These are phyloP conservation scores for Jordanella pulchra DNA, from an alignment of 2,797 vertebrate species.

Conservation along the genomic window DNA sequence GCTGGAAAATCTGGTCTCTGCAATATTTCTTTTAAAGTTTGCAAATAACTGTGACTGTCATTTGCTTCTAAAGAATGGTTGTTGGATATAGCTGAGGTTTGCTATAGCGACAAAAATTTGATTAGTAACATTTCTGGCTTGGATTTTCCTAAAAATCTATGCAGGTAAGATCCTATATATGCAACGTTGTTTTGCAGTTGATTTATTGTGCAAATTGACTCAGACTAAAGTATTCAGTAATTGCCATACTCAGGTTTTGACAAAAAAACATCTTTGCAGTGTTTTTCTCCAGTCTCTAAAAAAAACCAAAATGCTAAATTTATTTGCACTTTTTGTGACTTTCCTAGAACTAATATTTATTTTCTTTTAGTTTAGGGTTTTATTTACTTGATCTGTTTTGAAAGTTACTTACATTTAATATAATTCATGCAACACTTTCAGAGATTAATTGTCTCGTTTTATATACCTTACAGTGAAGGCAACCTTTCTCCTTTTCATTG, in stretches of 20 bases:
- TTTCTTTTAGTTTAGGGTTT: background rate
- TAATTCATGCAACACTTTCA: background rate
- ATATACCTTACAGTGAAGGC: background rate
- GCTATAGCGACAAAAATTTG: background rate
- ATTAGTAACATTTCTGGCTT: slow-evolving; percentile 32
- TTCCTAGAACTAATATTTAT: background rate
- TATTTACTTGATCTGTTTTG: background rate
- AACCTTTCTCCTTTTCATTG: slow-evolving; percentile 27
- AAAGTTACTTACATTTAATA: background rate
- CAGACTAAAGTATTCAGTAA: background rate
- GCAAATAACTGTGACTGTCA: background rate
- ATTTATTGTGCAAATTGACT: background rate
- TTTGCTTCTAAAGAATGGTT: background rate
- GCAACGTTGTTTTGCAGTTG: slow-evolving; percentile 12
- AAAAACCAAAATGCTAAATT: background rate
- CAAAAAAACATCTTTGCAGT: background rate
- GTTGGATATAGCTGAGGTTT: background rate
- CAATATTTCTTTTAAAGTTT: background rate
- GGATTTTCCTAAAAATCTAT: slow-evolving; percentile 35
- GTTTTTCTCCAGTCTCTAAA: background rate
- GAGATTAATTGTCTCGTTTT: background rate
- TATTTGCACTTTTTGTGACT: background rate
- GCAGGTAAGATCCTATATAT: slow-evolving; percentile 61
- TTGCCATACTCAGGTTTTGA: background rate
- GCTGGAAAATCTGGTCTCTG: background rate